A percentile compares a stretch with the other conserved stretches of the same genome.
These are phyloP conservation scores for Halcyon leucocephala DNA, from an alignment of 2,797 vertebrate species.

Conservation along the genomic window DNA sequence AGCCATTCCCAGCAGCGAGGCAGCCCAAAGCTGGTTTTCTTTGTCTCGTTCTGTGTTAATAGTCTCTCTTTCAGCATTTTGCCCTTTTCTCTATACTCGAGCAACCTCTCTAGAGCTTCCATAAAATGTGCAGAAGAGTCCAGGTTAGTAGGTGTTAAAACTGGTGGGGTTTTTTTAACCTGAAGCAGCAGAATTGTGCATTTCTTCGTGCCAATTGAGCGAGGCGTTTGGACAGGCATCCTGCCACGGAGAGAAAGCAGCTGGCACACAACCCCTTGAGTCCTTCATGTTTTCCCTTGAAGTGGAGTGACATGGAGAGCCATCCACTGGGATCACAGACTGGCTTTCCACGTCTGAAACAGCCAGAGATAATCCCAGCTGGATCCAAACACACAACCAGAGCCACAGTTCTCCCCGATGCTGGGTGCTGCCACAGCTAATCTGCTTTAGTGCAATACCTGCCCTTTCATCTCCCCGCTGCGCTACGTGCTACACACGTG, in stretches of 20 bases:
- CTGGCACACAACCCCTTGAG: not conserved
- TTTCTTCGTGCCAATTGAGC: accelerated
- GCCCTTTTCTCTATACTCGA: not conserved
- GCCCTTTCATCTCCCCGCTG: not conserved
- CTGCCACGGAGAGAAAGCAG: not conserved
- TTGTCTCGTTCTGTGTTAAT: not conserved
- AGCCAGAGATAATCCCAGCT: not conserved
- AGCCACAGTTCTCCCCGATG: not conserved
- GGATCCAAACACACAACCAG: not conserved
- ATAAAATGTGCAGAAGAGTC: not conserved
- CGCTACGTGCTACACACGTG: not conserved
- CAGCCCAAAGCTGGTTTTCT: not conserved
- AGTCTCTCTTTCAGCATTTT: not conserved
- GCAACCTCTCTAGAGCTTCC: not conserved
- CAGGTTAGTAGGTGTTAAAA: not conserved
- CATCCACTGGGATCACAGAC: conserved; percentile 11
- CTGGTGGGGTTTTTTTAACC: not conserved
- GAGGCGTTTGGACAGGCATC: not conserved
- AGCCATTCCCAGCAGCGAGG: not conserved
- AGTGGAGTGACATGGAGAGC: not conserved
- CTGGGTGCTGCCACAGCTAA: not conserved
- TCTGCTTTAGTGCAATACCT: not conserved
- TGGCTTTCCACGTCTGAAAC: not conserved
- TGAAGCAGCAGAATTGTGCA: not conserved
- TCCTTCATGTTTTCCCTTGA: not conserved